Base-by-base conservation (phyloP, 2,888 invertebrate species). In the Drosophila multiciliata region DNA sequence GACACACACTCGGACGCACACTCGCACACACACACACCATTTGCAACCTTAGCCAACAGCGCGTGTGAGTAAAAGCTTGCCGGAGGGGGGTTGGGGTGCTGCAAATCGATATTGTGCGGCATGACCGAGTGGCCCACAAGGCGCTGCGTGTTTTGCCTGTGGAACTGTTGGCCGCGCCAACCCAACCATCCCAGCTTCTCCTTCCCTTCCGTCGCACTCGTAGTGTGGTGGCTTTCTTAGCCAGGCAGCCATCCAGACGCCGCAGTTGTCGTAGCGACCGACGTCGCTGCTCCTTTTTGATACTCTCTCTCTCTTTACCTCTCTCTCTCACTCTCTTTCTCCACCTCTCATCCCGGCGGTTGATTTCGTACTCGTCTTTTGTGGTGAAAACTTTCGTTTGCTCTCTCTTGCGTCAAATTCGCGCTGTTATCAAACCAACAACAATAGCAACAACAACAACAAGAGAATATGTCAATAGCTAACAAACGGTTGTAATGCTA, bases 71-170 rank as follows among this genome's bases (percentile, higher is more conserved):
- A 71, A 66, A 72, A 73, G 78, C 83, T 75, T 75, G 40, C 15
- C 17, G 29, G 53, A 26, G 26, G 40, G 7, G 45, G 45, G 23
- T 29, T 48, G 55, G 42, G 40, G 52, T 57, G 29, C 72, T 69
- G 82, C 73, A 89, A 87, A 87, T 87, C 87, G 90, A 87, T 87
- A 87, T 76, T 86, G 77, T 89, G 90, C 88, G 89, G 87, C 86
- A 73, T 82, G 90, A 89, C 87, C 87, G 83, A 89, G 80, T 89
- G 83, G 87, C 87, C 83, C 86, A 85, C 86, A 85, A 76, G 80
- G 75, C 80, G 73, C 70, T 73, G 53, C 59, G 70, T 70, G 85
- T 87, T 85, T 78, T 80, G 75, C 78, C 78, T 73, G 73, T 69
- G 72, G 59, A 75, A 60, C 63, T 55, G 63, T 52, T 60, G 57